Evolutionary conservation across 2,888 invertebrate genomes (phyloP), one percentile per base, ranked within the genome.

Genomic region (Meganola albula): DNA sequence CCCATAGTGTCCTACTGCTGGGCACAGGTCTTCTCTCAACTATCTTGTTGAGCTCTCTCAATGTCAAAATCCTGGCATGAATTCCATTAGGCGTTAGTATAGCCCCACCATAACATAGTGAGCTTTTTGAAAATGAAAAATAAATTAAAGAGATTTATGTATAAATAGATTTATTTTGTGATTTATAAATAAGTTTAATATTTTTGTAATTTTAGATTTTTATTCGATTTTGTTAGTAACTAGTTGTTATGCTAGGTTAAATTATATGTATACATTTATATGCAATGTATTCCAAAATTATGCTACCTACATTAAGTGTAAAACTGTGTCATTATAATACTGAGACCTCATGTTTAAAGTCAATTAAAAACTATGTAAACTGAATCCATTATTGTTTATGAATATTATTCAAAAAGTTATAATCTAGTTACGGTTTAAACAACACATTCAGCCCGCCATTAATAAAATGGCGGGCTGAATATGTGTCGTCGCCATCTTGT

Each of bases 171-270:
- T 37, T 40, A 48, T 16, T 4, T 53, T 40, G 50, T 57, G 48
- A 48, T 54, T 53, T 31, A 32, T 52, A 53, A 39, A 40, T 56
- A 58, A 43, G 41, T 35, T 32, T 49, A 40, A 43, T 49, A 31
- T 28, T 51, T 47, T 50, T 29, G 33, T 44, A 36, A 44, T 36
- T 42, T 16, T 6, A 50, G 36, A 12, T 24, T 32, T 39, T 44
- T 53, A 49, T 45, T 45, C 40, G 32, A n/a, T n/a, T 48, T 44
- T 51, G 44, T 58, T 45, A 48, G 48, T 55, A n/a, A n/a, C n/a
- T n/a, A 53, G 50, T 51, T 34, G 41, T 48, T 40, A 51, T 58
- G 45, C 12, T 63, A 63, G 62, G 39, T 51, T 58, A 62, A 56
- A 53, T 53, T 55, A 25, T 39, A 36, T 44, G 37, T 48, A 32